Conservation (phyloP, 2,797 vertebrate genomes). For the Sternarchorhynchus goeldii region DNA sequence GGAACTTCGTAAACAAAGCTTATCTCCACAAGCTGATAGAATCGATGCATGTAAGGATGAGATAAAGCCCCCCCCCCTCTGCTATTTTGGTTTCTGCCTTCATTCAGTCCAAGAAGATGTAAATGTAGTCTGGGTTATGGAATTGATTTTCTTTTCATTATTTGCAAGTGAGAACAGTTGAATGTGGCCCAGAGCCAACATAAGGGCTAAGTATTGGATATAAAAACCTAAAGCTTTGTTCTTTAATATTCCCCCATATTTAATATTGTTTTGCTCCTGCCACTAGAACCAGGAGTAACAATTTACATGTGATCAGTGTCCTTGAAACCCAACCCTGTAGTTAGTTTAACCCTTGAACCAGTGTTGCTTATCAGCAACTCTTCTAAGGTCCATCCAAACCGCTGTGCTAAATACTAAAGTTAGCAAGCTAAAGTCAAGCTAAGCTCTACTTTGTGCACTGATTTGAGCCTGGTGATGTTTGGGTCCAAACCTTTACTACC, state of each 20-base stretch:
- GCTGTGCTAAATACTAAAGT: neutral
- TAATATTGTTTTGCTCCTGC: too few species aligned
- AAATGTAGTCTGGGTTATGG: neutral
- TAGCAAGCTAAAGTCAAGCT: neutral
- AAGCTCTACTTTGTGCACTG: neutral
- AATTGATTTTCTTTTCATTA: neutral
- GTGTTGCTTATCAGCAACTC: neutral
- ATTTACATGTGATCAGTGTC: neutral
- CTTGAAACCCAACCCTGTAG: neutral
- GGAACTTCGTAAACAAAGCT: neutral
- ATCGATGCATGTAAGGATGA: neutral
- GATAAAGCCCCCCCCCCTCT: neutral
- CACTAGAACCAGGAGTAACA: neutral
- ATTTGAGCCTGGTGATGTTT: too few species aligned
- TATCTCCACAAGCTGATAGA: neutral
- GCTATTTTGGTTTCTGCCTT: neutral
- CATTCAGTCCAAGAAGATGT: constrained; percentile 7
- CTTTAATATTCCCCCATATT: too few species aligned
- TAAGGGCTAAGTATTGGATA: too few species aligned
- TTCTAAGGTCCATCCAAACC: neutral
- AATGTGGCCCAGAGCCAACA: too few species aligned
- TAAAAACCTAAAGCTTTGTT: too few species aligned
- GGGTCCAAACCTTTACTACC: too few species aligned
- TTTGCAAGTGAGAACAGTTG: constrained; percentile 15
- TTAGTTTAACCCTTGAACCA: too few species aligned